Evolutionary conservation across 1,140 invertebrate species (phyloP), one percentile per base, ranked within the genome.

Genomic region (Tetraneura akinire): DNA sequence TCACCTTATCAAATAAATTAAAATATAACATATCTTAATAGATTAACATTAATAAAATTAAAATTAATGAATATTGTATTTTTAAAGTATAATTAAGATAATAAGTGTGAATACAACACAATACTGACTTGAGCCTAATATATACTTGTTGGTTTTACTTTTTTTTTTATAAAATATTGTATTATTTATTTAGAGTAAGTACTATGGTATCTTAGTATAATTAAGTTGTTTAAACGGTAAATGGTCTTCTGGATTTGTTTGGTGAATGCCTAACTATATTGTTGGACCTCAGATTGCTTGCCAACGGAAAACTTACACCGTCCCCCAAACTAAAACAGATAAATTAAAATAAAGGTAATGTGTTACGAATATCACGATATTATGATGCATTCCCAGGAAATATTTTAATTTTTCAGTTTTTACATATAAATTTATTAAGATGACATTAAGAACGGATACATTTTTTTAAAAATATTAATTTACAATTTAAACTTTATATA

Each of bases 261-360:
- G 90, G 90, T 84, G 93, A 94, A 86, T 90, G 92, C 86, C 93
- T 94, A 93, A 96, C 95, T 90, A 90, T 96, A 96, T 80, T 76
- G 84, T 89, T 89, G 88, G 89, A 90, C 84, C 86, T 87, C 86
- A 85, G 91, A 89, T 85, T 91, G 91, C 85, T 91, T 90, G 82
- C 91, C 85, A 92, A 92, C 82, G 93, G 92, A 89, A 90, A 96
- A 86, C 89, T 89, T 86, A 94, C 90, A 87, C 95, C 94, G 88
- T 96, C 93, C 85, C 94, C 94, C 86, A 92, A 88, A 91, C 95
- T 96, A 90, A 85, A 89, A 90, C 85, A 85, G 85, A 86, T 16
- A 76, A 78, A 78, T 78, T 57, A 78, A 60, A 47, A 60, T 78
- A 45, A 32, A 78, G 42, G 74, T 4, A 83, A 81, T 10, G 64